phyloP scores from a whole-genome alignment of 2,888 invertebrate species.

The Metopia argyrocephala region DNA sequence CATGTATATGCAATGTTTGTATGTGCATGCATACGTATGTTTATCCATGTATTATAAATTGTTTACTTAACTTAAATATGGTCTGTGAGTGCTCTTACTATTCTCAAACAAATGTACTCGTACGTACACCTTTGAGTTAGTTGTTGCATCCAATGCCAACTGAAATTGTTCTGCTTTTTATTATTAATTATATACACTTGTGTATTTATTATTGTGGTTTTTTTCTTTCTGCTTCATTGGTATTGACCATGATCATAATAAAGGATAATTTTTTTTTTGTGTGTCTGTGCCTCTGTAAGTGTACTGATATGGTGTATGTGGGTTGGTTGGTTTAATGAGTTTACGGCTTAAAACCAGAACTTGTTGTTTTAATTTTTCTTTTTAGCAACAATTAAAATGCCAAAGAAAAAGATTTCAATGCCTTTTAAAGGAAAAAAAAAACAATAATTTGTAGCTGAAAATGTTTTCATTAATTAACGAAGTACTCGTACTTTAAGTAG shows the following conservation, averaged over 20 bases:
- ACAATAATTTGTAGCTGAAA: no score
- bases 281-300: not conserved
- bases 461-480: no score
- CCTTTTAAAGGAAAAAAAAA: no score
- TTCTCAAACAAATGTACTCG: no score
- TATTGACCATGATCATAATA: conserved; percentile 40
- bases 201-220: conserved; percentile 47
- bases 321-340: not conserved
- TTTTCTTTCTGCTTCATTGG: conserved; percentile 21
- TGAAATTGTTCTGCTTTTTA: conserved; percentile 29
- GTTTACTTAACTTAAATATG: not conserved
- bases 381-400: no score
- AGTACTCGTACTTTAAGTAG: no score
- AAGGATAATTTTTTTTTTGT: conserved; percentile 8
- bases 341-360: no score
- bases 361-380: no score
- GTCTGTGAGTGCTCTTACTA: not conserved
- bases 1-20: not conserved
- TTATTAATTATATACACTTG: conserved; percentile 52
- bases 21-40: not conserved
- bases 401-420: no score
- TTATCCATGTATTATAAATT: no score
- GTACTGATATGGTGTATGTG: conserved; percentile 2
- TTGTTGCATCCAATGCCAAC: conserved; percentile 2
- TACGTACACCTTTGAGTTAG: not conserved